Percentiles rank a stretch among this genome's conserved stretches.
Evolutionary conservation across 2,888 invertebrate species (phyloP).

Genomic region (Callimorpha dominula): DNA sequence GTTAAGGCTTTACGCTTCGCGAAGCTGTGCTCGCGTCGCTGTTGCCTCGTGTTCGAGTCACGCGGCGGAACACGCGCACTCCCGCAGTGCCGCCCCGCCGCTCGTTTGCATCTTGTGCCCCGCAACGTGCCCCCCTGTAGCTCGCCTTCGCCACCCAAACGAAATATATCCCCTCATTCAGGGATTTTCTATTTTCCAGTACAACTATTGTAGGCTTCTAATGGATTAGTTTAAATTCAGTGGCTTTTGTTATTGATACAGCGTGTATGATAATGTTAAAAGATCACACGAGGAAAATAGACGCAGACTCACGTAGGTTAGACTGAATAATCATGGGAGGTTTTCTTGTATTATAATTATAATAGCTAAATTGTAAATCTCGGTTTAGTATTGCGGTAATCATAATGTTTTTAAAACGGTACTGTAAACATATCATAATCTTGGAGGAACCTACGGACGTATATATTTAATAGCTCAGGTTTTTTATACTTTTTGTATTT

Average conservation of each 20-base stretch:
- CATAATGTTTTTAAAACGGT: neutral
- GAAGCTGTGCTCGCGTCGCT: neutral
- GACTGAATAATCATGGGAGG: neutral
- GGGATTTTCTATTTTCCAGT: constrained; percentile 18
- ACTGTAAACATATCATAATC: neutral
- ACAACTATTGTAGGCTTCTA: constrained; percentile 7
- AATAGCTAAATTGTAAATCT: neutral
- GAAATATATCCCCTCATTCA: constrained; percentile 29
- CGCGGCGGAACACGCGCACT: constrained; percentile 18
- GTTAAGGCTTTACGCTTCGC: constrained; percentile 1
- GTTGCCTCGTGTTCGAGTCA: constrained; percentile 18
- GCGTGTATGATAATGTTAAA: neutral
- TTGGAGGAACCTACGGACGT: neutral
- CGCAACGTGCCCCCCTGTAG: constrained; percentile 49
- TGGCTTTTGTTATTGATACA: neutral
- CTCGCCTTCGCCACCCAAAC: constrained; percentile 34
- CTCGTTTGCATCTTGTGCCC: constrained; percentile 23
- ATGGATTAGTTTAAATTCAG: neutral
- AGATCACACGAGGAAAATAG: neutral
- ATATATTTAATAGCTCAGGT: too few relatives aligned
- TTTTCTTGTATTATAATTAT: neutral
- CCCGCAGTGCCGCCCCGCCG: constrained; percentile 11
- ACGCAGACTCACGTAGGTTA: neutral
- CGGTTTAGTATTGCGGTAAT: neutral
- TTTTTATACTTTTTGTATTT: neutral